These are phyloP conservation scores for Chaetophractus vellerosus DNA, from an alignment of 2,797 vertebrate species.

Conservation along the genomic window DNA sequence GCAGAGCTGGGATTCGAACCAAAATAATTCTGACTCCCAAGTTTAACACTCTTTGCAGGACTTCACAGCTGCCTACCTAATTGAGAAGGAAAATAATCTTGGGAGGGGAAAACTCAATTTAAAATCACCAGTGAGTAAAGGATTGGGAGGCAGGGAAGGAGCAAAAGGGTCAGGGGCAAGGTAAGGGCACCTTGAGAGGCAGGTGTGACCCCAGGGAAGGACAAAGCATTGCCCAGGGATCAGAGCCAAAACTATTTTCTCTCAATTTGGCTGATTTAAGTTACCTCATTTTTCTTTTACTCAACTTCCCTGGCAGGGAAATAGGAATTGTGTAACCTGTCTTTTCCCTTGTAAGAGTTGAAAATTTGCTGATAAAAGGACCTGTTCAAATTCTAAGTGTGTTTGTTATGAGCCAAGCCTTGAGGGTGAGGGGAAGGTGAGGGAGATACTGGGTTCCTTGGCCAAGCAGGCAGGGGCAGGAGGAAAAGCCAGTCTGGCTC, in stretches of 20 bases:
- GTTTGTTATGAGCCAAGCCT: constrained; percentile 55
- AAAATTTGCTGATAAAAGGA: constrained; percentile 73
- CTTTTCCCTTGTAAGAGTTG: constrained; percentile 65
- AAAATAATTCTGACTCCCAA: background rate
- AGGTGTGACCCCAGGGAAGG: background rate
- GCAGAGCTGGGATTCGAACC: background rate
- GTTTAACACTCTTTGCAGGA: background rate
- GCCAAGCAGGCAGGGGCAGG: background rate
- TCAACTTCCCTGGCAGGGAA: constrained; percentile 16
- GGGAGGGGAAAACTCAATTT: background rate
- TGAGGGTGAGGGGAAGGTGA: background rate
- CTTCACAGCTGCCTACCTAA: background rate
- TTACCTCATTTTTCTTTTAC: constrained; percentile 42
- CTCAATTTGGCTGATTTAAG: constrained; percentile 30
- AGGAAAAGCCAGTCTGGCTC: constrained; percentile 36
- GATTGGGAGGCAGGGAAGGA: background rate
- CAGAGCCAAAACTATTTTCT: background rate
- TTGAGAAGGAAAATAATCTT: background rate
- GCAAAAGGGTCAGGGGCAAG: background rate
- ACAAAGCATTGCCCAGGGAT: background rate
- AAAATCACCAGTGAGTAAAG: background rate
- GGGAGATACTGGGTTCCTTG: background rate
- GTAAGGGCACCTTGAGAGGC: too few relatives aligned
- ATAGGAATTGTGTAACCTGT: constrained; percentile 47
- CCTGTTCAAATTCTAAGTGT: constrained; percentile 63